These are phyloP conservation scores for Megamerina dolium DNA, from an alignment of 2,888 invertebrate species.

Conservation along the genomic window DNA sequence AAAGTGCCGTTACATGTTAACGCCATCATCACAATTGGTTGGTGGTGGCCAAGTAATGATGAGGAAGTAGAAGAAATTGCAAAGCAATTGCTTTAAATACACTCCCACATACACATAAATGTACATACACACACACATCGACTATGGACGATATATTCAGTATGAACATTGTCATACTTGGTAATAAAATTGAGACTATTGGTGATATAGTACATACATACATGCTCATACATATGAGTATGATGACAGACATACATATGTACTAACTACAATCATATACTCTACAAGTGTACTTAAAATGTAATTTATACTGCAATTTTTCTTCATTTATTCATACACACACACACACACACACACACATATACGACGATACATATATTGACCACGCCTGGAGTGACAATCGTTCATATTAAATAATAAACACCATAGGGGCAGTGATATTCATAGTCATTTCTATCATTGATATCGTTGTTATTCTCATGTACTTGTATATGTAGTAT, in stretches of 20 bases:
- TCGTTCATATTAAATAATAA: not conserved
- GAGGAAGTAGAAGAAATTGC: not conserved
- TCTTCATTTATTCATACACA: not conserved
- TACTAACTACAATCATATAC: too few relatives aligned
- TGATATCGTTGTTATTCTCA: not conserved
- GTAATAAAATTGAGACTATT: too few relatives aligned
- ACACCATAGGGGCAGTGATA: not conserved
- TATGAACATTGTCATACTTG: too few relatives aligned
- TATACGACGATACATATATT: not conserved
- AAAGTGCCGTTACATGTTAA: conserved; percentile 13
- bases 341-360: not conserved
- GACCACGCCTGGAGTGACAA: not conserved
- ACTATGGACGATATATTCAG: too few relatives aligned
- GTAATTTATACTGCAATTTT: too few relatives aligned
- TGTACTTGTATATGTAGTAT: not conserved
- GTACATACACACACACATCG: not conserved
- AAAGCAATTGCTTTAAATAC: not conserved
- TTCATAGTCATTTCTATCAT: not conserved
- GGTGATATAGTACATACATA: too few relatives aligned
- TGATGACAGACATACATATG: too few relatives aligned
- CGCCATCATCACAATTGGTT: conserved; percentile 9
- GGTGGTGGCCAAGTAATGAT: conserved; percentile 5
- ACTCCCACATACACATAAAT: not conserved
- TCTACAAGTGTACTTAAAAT: too few relatives aligned
- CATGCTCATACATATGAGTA: too few relatives aligned